Conservation (phyloP, 2,113 vertebrate genomes). For the Terrapene triunguis region DNA sequence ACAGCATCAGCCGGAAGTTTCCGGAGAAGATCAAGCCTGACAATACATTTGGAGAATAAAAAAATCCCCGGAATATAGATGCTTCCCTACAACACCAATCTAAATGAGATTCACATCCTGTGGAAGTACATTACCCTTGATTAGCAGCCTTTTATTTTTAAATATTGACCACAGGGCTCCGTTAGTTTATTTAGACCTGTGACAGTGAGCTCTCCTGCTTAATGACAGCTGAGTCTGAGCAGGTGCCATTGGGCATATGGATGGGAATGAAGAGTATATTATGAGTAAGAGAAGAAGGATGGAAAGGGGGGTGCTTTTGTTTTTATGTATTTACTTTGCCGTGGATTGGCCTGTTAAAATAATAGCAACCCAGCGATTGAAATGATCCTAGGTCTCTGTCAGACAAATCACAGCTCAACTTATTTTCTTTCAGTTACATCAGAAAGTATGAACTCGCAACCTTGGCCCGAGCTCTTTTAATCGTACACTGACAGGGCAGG, state of each 20-base stretch:
- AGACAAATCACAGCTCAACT: constrained; percentile 73
- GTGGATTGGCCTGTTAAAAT: constrained; percentile 64
- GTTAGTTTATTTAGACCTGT: neutral
- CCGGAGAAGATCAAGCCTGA: neutral
- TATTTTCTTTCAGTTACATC: constrained; percentile 75
- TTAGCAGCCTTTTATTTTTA: neutral
- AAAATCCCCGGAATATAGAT: neutral
- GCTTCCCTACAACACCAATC: neutral
- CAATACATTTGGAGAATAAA: accelerated
- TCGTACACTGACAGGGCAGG: constrained; percentile 91
- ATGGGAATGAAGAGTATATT: neutral
- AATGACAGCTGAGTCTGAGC: neutral
- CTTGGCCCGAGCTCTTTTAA: constrained; percentile 81
- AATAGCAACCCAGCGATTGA: constrained; percentile 62
- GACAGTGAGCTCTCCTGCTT: neutral
- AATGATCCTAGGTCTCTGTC: constrained; percentile 75
- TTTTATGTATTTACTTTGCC: constrained; percentile 48
- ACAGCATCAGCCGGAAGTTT: accelerated
- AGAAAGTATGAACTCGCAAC: constrained; percentile 78
- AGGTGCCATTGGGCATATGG: neutral
- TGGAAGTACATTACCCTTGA: neutral
- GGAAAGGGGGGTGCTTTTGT: neutral
- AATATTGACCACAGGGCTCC: neutral
- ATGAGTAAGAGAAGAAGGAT: neutral
- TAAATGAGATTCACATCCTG: neutral